Evolutionary conservation across 2,888 invertebrate genomes (phyloP).

Genomic region (Pyrrhia umbra): DNA sequence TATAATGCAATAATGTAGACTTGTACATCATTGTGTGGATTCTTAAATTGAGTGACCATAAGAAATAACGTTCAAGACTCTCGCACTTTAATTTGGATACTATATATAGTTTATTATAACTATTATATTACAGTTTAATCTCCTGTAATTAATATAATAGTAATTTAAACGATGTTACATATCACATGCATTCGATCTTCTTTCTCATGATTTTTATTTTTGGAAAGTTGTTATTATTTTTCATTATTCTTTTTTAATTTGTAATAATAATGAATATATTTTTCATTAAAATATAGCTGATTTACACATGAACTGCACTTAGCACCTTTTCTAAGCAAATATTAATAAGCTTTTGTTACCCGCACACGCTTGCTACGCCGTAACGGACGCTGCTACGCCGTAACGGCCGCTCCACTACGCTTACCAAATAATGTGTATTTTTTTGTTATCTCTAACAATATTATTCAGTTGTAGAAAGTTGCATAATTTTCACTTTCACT

Average conservation of each 20-base stretch:
- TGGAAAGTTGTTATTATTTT: not conserved
- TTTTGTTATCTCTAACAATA: constrained; percentile 66
- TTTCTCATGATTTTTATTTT: not conserved
- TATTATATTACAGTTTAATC: not conserved
- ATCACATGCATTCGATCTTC: not conserved
- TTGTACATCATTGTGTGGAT: constrained; percentile 13
- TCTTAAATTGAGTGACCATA: constrained; percentile 15
- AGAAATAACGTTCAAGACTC: not conserved
- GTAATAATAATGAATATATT: too few species aligned
- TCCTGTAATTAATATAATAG: not conserved
- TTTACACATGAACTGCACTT: too few species aligned
- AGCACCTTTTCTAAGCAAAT: constrained; percentile 43
- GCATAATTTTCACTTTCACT: constrained; percentile 89
- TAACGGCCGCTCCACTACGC: constrained; percentile 38
- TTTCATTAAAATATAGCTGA: too few species aligned
- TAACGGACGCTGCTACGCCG: constrained; percentile 52
- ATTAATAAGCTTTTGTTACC: not conserved
- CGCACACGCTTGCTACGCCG: constrained; percentile 45
- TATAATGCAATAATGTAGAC: constrained; percentile 6
- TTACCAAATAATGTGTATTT: constrained; percentile 57
- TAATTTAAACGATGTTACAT: not conserved
- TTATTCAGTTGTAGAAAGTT: constrained; percentile 84
- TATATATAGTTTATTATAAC: not conserved
- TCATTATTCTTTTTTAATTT: too few species aligned
- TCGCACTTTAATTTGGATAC: too few species aligned